These are phyloP conservation scores for Sebastolobus alascanus DNA, from an alignment of 2,797 vertebrate species.

Conservation along the genomic window DNA sequence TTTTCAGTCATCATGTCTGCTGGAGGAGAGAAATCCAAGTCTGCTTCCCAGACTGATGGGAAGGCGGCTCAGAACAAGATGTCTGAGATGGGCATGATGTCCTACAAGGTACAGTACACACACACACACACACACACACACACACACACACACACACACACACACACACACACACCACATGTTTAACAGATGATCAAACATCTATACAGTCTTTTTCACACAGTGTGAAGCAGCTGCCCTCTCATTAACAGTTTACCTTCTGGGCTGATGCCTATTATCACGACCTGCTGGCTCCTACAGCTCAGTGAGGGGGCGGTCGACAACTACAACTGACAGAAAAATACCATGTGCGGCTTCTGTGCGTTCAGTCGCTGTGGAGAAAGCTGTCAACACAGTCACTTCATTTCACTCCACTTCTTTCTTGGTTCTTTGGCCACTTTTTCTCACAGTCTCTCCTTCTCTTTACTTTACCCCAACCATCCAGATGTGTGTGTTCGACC, in stretches of 20 bases:
- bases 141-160: slow-evolving; percentile 13
- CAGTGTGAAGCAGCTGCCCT: slow-evolving; percentile 23
- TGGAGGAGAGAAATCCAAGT: slow-evolving; percentile 83
- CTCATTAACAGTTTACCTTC: slow-evolving; percentile 33
- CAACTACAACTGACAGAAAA: slow-evolving; percentile 21
- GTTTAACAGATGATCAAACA: slow-evolving; percentile 10
- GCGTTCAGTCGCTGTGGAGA: background rate
- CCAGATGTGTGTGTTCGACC: slow-evolving; percentile 84
- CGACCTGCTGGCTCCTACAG: slow-evolving; percentile 51
- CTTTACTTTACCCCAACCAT: background rate
- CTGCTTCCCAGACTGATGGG: slow-evolving; percentile 82
- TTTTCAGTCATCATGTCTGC: slow-evolving; percentile 81
- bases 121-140: slow-evolving; percentile 19
- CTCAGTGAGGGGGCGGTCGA: slow-evolving; percentile 48
- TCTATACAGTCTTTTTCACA: slow-evolving; percentile 5
- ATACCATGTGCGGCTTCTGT: background rate
- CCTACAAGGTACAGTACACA: slow-evolving; percentile 77
- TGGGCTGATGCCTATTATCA: slow-evolving; percentile 20
- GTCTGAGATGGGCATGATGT: slow-evolving; percentile 74
- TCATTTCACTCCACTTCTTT: background rate
- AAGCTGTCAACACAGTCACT: slow-evolving; percentile 15
- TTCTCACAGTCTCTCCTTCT: background rate
- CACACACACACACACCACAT: background rate
- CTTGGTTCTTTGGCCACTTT: background rate
- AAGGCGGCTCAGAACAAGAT: slow-evolving; percentile 80